Percentiles rank a stretch among this genome's conserved stretches.
phyloP scores from a whole-genome alignment of 1,140 invertebrate species.

The Brachionus asplanchnoidis region DNA sequence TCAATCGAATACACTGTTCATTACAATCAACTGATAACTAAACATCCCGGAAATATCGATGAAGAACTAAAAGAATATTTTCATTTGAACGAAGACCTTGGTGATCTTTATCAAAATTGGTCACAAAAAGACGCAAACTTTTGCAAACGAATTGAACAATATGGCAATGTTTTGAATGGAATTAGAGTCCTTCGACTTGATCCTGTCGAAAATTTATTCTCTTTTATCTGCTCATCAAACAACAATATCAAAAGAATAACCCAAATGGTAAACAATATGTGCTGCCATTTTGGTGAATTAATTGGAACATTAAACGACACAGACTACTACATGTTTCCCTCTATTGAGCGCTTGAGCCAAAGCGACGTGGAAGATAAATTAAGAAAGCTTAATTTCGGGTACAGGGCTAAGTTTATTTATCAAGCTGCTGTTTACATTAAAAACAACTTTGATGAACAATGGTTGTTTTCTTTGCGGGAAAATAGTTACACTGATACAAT shows the following conservation, averaged over 20 bases:
- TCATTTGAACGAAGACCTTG: background rate
- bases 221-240: slow-evolving; percentile 94
- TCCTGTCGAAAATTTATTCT: slow-evolving; percentile 83
- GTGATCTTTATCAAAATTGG: background rate
- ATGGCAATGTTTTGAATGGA: slow-evolving; percentile 50
- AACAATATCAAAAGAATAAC: slow-evolving; percentile 81
- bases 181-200: slow-evolving; percentile 87
- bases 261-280: slow-evolving; percentile 83
- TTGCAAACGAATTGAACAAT: background rate
- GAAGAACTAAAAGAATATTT: slow-evolving; percentile 19
- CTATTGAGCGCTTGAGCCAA: slow-evolving; percentile 43
- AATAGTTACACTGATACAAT: slow-evolving; percentile 68
- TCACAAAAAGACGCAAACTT: background rate
- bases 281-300: slow-evolving; percentile 71
- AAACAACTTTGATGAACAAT: slow-evolving; percentile 68
- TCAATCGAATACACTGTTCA: background rate
- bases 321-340: slow-evolving; percentile 75
- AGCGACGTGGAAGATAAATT: slow-evolving; percentile 65
- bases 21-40: background rate
- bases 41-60: background rate
- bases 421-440: slow-evolving; percentile 46
- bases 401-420: slow-evolving; percentile 65
- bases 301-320: slow-evolving; percentile 66
- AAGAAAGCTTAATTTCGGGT: slow-evolving; percentile 76
- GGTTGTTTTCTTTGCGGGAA: slow-evolving; percentile 67